Evolutionary conservation across 1,140 invertebrate species (phyloP).

Genomic region (Camponotus pennsylvanicus): DNA sequence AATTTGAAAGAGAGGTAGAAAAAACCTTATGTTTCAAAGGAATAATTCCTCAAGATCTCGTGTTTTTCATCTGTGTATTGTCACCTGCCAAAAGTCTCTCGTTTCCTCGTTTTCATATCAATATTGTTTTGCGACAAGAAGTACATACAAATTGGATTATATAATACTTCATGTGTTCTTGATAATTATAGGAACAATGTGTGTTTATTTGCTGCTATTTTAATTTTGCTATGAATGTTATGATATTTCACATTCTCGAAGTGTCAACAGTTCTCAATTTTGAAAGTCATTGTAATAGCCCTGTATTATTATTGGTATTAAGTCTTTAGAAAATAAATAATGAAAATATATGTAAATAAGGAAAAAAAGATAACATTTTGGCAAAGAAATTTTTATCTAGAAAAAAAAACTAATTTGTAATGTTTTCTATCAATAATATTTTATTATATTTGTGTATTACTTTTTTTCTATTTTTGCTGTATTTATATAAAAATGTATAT

Average conservation of each 20-base stretch:
- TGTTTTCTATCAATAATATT: not conserved
- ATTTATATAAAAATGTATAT: not conserved
- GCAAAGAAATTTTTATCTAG: not conserved
- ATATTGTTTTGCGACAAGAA: not conserved
- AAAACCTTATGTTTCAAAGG: not conserved
- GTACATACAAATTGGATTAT: not conserved
- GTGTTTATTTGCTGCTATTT: not conserved
- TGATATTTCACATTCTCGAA: not conserved
- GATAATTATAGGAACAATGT: no score
- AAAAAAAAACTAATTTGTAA: not conserved
- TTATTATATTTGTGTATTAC: not conserved
- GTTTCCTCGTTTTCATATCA: not conserved
- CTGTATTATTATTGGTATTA: not conserved
- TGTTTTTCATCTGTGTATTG: not conserved
- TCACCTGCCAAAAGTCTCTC: not conserved
- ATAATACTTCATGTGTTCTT: no score
- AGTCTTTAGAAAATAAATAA: not conserved
- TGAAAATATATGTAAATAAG: conserved; percentile 4
- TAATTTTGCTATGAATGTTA: not conserved
- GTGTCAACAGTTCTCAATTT: not conserved
- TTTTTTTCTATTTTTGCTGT: not conserved
- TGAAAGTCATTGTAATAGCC: not conserved
- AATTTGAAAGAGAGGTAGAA: not conserved
- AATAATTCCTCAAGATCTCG: not conserved
- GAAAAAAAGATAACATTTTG: not conserved